Percentiles rank a stretch among this genome's conserved stretches.
Conservation (phyloP, 2,797 vertebrate genomes). For the Xerus rutilus region DNA sequence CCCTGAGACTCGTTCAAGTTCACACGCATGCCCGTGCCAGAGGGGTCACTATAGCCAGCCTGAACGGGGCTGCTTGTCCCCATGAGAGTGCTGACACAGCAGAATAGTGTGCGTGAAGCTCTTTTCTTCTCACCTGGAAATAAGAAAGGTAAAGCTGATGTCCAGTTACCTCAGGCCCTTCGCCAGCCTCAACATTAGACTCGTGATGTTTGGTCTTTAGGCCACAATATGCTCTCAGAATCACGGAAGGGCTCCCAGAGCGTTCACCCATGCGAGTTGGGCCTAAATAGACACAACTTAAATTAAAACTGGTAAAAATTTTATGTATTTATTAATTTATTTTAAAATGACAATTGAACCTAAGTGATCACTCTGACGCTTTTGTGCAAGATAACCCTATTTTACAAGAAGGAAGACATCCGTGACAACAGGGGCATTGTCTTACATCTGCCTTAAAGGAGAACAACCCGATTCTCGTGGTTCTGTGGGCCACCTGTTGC, state of each 20-base stretch:
- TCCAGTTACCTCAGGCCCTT: not conserved
- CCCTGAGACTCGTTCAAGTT: too few relatives aligned
- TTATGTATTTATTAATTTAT: not conserved
- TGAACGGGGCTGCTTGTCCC: fast-evolving
- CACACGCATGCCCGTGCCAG: too few relatives aligned
- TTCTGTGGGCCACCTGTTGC: too few relatives aligned
- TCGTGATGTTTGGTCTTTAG: not conserved
- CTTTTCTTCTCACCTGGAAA: not conserved
- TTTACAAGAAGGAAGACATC: not conserved
- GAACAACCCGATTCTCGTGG: not conserved
- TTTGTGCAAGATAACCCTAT: not conserved
- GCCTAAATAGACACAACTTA: too few relatives aligned
- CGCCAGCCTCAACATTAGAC: not conserved
- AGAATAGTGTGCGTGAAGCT: not conserved
- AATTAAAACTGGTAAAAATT: too few relatives aligned
- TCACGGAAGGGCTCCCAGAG: not conserved
- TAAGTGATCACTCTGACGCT: not conserved
- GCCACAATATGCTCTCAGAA: not conserved
- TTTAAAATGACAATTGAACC: not conserved
- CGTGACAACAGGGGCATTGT: fast-evolving
- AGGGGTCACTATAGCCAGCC: too few relatives aligned
- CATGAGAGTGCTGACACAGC: not conserved
- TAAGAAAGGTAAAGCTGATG: not conserved
- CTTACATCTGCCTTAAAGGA: not conserved
- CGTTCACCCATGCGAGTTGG: not conserved